These are phyloP conservation scores for Drosophila atroscutellata DNA, from an alignment of 2,888 invertebrate genomes.

Conservation along the genomic window DNA sequence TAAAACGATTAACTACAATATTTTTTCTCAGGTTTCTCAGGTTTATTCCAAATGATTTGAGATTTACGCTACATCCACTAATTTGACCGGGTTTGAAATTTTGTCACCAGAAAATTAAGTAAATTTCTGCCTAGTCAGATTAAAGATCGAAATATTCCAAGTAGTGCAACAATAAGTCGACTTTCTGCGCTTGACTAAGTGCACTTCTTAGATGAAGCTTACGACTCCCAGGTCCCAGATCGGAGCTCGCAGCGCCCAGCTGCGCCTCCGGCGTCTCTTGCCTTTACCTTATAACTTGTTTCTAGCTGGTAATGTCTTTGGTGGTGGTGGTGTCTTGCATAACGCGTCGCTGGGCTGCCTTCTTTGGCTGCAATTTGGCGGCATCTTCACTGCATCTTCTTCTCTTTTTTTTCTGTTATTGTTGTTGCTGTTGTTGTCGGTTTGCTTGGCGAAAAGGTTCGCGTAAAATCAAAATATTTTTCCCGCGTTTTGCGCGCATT, in stretches of 20 bases:
- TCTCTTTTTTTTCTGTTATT: slow-evolving; percentile 11
- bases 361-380: slow-evolving; percentile 77
- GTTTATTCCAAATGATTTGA: background rate
- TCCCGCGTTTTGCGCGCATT: slow-evolving; percentile 76
- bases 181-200: slow-evolving; percentile 34
- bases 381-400: slow-evolving; percentile 63
- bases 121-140: background rate
- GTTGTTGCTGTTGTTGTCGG: slow-evolving; percentile 33
- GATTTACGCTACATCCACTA: background rate
- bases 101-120: background rate
- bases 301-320: slow-evolving; percentile 58
- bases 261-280: slow-evolving; percentile 56
- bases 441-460: slow-evolving; percentile 59
- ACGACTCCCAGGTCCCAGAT: slow-evolving; percentile 36
- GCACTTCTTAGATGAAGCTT: slow-evolving; percentile 48
- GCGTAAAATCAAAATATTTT: slow-evolving; percentile 67
- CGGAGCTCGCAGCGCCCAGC: slow-evolving; percentile 34
- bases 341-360: slow-evolving; percentile 74
- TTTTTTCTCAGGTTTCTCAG: too few species aligned
- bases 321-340: slow-evolving; percentile 57
- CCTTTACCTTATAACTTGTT: slow-evolving; percentile 72
- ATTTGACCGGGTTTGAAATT: background rate
- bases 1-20: too few species aligned
- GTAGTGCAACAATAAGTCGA: slow-evolving; percentile 9
- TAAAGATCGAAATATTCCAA: background rate